Percentiles rank a stretch among this genome's conserved stretches.
phyloP scores from a whole-genome alignment of 1,140 invertebrate species.

The Samia ricini region DNA sequence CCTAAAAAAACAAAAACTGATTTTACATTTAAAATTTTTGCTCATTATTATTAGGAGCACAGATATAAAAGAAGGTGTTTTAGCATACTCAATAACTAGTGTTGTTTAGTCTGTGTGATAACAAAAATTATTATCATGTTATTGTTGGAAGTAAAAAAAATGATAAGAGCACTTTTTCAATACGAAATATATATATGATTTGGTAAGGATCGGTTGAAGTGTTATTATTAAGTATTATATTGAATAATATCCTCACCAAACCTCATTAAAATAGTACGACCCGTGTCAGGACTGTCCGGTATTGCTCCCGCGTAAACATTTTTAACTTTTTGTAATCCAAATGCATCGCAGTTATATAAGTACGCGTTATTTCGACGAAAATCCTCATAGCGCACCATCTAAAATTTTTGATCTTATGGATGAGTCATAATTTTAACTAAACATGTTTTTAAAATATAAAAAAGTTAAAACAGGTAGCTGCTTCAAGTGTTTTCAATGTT shows the following conservation, averaged over 20 bases:
- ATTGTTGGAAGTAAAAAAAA: not conserved
- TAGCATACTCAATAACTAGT: not conserved
- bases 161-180: not conserved
- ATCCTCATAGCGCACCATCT: slow-evolving; percentile 67
- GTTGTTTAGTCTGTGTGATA: no score
- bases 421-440: no score
- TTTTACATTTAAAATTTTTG: not conserved
- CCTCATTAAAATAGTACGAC: slow-evolving; percentile 61
- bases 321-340: slow-evolving; percentile 49
- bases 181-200: no score
- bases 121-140: not conserved
- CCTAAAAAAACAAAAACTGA: not conserved
- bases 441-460: no score
- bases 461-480: no score
- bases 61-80: not conserved
- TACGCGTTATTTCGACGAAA: slow-evolving; percentile 50
- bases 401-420: no score
- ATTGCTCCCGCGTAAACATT: slow-evolving; percentile 50
- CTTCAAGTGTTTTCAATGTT: no score
- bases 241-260: slow-evolving; percentile 53
- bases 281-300: slow-evolving; percentile 53
- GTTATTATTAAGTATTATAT: no score
- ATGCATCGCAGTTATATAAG: slow-evolving; percentile 55
- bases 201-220: no score
- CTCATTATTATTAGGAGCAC: not conserved